Percentiles rank a stretch among this genome's conserved stretches.
phyloP scores from a whole-genome alignment of 2,888 invertebrate species.

The Nymphalis c-album region DNA sequence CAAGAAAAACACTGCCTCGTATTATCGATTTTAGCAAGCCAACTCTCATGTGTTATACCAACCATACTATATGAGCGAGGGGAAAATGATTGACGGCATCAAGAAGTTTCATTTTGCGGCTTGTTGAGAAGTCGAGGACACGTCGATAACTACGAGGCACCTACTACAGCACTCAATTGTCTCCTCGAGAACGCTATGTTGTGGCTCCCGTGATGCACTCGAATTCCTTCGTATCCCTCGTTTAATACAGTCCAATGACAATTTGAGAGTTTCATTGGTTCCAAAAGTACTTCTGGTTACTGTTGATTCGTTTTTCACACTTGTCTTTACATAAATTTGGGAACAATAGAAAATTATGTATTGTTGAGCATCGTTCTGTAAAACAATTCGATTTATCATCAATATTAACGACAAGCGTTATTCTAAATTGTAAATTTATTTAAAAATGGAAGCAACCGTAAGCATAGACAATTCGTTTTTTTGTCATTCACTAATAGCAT shows the following conservation, averaged over 20 bases:
- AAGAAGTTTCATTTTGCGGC: constrained; percentile 80
- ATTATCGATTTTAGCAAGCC: background rate
- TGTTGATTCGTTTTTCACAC: constrained; percentile 1
- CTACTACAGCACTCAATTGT: constrained; percentile 56
- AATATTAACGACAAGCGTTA: too few species aligned
- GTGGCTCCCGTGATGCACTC: constrained; percentile 62
- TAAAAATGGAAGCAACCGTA: too few species aligned
- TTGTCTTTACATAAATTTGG: background rate
- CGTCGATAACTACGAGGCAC: constrained; percentile 58
- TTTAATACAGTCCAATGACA: constrained; percentile 49
- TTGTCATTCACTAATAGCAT: background rate
- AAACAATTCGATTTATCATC: background rate
- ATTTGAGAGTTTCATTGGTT: constrained; percentile 47
- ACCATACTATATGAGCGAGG: constrained; percentile 47
- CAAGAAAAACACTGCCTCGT: too few species aligned
- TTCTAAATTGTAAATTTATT: too few species aligned
- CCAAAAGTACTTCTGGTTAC: constrained; percentile 14
- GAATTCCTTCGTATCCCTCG: constrained; percentile 67
- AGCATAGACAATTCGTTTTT: background rate
- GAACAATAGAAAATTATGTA: background rate
- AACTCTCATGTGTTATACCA: constrained; percentile 12
- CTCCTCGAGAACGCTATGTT: constrained; percentile 64
- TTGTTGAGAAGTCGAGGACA: constrained; percentile 76
- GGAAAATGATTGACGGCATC: constrained; percentile 79
- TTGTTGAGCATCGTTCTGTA: background rate